phyloP scores from a whole-genome alignment of 2,113 vertebrate genomes.

The Perccottus glenii region DNA sequence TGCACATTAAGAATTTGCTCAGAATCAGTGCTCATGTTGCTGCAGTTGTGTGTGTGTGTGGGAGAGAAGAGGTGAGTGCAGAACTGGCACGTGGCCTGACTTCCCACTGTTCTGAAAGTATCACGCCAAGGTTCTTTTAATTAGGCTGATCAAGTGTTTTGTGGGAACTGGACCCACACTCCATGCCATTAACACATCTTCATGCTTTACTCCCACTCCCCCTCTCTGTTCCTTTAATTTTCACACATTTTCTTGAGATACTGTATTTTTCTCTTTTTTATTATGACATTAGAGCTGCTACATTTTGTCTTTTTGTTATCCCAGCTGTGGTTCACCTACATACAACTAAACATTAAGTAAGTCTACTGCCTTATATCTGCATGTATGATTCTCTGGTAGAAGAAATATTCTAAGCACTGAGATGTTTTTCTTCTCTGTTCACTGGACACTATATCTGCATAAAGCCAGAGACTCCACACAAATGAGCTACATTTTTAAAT shows the following conservation, averaged over 20 bases:
- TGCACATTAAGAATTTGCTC: slow-evolving; percentile 52
- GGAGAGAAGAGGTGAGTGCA: slow-evolving; percentile 64
- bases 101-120: slow-evolving; percentile 60
- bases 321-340: slow-evolving; percentile 33
- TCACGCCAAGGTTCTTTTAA: slow-evolving; percentile 77
- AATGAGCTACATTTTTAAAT: neutral
- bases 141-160: slow-evolving; percentile 78
- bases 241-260: slow-evolving; percentile 51
- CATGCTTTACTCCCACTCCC: slow-evolving; percentile 52
- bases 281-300: slow-evolving; percentile 48
- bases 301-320: slow-evolving; percentile 25
- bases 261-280: slow-evolving; percentile 57
- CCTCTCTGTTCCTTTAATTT: slow-evolving; percentile 51
- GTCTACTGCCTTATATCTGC: neutral
- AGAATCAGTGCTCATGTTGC: slow-evolving; percentile 50
- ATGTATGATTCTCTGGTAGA: slow-evolving; percentile 6
- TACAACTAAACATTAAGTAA: neutral
- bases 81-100: slow-evolving; percentile 63
- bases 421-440: slow-evolving; percentile 17
- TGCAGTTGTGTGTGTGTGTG: slow-evolving; percentile 59
- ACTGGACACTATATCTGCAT: slow-evolving; percentile 7
- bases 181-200: slow-evolving; percentile 69
- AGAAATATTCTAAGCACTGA: slow-evolving; percentile 9
- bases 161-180: slow-evolving; percentile 72
- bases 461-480: slow-evolving; percentile 17